Conservation (phyloP, 2,113 vertebrate species). For the Myanophis thanlyinensis region DNA sequence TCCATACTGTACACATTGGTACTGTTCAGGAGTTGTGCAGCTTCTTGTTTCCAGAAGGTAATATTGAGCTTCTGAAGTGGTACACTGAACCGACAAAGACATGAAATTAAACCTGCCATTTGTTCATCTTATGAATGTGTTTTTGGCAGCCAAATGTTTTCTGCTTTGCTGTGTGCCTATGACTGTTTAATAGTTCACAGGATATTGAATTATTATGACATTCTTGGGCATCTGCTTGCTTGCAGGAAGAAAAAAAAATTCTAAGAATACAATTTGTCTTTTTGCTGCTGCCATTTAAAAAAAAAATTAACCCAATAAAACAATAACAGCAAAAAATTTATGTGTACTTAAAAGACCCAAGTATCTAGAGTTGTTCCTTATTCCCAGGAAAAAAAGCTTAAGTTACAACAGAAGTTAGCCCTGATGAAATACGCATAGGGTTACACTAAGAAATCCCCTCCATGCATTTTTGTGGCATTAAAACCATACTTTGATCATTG, state of each 20-base stretch:
- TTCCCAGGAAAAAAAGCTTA: not conserved
- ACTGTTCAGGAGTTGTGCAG: slow-evolving; percentile 4
- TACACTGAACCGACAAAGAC: not conserved
- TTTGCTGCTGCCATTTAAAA: not conserved
- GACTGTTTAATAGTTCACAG: slow-evolving; percentile 47
- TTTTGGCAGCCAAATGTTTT: slow-evolving; percentile 22
- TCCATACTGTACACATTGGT: not conserved
- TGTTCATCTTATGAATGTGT: slow-evolving; percentile 20
- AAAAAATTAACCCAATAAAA: not conserved
- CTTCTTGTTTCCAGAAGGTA: not conserved
- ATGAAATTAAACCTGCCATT: not conserved
- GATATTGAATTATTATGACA: slow-evolving; percentile 52
- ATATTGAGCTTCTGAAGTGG: not conserved
- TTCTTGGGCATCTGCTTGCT: slow-evolving; percentile 40
- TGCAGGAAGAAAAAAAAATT: slow-evolving; percentile 42
- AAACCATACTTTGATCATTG: not conserved
- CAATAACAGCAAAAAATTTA: not conserved
- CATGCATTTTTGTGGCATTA: not conserved
- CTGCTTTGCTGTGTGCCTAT: slow-evolving; percentile 27
- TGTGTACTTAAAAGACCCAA: not conserved
- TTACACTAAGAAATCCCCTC: not conserved
- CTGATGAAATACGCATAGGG: not conserved
- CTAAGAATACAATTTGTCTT: slow-evolving; percentile 25
- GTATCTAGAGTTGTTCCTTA: not conserved
- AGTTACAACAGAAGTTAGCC: not conserved